Evolutionary conservation across 2,888 invertebrate genomes (phyloP), one percentile per base, ranked within the genome.

Genomic region (Pollenia griseotomentosa): DNA sequence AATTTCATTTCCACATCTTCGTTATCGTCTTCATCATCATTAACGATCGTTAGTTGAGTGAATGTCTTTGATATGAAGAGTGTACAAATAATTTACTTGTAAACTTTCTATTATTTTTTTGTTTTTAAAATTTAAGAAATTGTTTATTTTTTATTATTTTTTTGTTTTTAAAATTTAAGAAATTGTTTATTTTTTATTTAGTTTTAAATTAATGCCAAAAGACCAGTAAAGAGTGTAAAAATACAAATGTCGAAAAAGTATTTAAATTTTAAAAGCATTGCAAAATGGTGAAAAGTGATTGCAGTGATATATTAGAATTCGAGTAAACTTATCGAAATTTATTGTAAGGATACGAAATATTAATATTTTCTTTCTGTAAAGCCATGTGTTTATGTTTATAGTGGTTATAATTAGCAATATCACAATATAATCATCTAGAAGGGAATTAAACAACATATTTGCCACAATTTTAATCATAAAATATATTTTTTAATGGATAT

Each of bases 31-130:
- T 53, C 51, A 74, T 63, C 33, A 78, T 63, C 40, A 75, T 83
- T 44, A 61, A 70, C 63, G 14, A 33, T 33, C 51, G 46, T 68
- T 79, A 33, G 33, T 73, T 73, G 73, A 74, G 51, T 80, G 66
- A 82, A 71, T 70, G 12, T 33, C 11, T 11, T n/a, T 55, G 63
- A 55, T 53, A 33, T 46, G 33, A 55, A n/a, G 40, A 75, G 12
- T 53, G 10, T 65, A 75, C 44, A 86, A 83, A 80, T 79, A 71
- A 80, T 83, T 83, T 71, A 80, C 74, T 77, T 71, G 57, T 75
- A 61, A 42, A 77, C 44, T 80, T 75, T 51, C 5, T 51, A 40
- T 16, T 9, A 8, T 9, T 68, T 51, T 68, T 46, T 48, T 40
- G 4, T 63, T 57, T 78, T 57, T 53, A 44, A 33, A 33, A 33